These are phyloP conservation scores for Mareca penelope DNA, from an alignment of 2,797 vertebrate genomes.

Conservation along the genomic window DNA sequence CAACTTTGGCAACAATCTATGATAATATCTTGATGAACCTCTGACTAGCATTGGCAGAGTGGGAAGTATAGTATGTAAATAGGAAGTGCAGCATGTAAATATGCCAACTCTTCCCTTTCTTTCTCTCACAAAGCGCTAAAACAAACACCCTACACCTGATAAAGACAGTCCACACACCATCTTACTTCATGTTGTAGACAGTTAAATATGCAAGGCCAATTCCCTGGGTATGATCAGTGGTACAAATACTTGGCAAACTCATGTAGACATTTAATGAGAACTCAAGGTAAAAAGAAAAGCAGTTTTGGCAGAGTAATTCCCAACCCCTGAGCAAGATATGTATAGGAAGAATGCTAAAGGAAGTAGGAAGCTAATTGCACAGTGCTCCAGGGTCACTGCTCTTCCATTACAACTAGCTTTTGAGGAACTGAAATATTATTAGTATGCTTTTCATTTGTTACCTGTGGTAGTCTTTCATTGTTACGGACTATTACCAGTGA, in stretches of 20 bases:
- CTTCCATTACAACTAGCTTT: neutral
- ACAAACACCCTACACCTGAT: neutral
- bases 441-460: neutral
- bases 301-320: neutral
- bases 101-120: neutral
- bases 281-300: neutral
- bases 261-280: neutral
- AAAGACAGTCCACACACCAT: neutral
- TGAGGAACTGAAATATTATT: neutral
- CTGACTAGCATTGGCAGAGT: neutral
- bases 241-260: neutral
- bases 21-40: neutral
- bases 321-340: neutral
- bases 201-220: neutral
- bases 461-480: neutral
- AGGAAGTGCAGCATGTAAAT: neutral
- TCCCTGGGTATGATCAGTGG: accelerated
- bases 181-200: neutral
- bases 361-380: neutral
- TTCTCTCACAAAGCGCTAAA: neutral
- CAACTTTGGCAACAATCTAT: neutral
- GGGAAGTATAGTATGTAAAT: neutral
- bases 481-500: neutral
- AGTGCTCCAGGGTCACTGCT: neutral
- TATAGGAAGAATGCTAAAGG: neutral